phyloP scores from a whole-genome alignment of 2,888 invertebrate genomes.

The Petrolisthes cinctipes region DNA sequence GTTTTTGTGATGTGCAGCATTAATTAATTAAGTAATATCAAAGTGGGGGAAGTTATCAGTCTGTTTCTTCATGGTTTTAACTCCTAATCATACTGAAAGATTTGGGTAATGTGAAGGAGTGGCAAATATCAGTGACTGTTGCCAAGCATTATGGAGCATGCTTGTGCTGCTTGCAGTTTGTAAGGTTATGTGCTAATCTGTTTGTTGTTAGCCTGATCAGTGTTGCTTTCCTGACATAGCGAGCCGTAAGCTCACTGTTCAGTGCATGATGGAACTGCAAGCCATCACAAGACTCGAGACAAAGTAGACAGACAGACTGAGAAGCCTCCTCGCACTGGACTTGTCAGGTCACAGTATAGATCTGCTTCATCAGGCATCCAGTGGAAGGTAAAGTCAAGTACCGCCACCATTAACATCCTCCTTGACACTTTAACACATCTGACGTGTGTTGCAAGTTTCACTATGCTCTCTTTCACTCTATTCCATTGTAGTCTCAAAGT shows the following conservation, averaged over 20 bases:
- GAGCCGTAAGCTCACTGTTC: constrained; percentile 51
- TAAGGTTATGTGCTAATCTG: constrained; percentile 30
- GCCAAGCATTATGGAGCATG: constrained; percentile 39
- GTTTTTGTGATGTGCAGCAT: no score
- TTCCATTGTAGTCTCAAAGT: no score
- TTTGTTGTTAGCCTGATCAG: constrained; percentile 41
- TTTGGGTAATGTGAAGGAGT: neutral
- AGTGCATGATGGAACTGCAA: constrained; percentile 52
- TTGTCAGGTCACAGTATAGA: constrained; percentile 42
- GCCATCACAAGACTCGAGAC: constrained; percentile 58
- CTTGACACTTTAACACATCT: neutral
- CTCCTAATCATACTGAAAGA: no score
- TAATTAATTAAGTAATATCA: no score
- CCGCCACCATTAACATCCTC: neutral
- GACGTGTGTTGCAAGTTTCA: no score
- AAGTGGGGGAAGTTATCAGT: no score
- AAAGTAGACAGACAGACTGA: constrained; percentile 53
- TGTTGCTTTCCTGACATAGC: constrained; percentile 57
- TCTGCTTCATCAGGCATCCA: constrained; percentile 23
- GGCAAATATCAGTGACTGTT: constrained; percentile 14
- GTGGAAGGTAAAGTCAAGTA: constrained; percentile 46
- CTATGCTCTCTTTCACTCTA: no score
- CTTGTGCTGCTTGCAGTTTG: constrained; percentile 39
- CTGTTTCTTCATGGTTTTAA: neutral
- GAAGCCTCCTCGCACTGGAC: constrained; percentile 46